These are phyloP conservation scores for Umimayanthus kanabou DNA, from an alignment of 92 coral and sea anemone genomes.

Conservation along the genomic window DNA sequence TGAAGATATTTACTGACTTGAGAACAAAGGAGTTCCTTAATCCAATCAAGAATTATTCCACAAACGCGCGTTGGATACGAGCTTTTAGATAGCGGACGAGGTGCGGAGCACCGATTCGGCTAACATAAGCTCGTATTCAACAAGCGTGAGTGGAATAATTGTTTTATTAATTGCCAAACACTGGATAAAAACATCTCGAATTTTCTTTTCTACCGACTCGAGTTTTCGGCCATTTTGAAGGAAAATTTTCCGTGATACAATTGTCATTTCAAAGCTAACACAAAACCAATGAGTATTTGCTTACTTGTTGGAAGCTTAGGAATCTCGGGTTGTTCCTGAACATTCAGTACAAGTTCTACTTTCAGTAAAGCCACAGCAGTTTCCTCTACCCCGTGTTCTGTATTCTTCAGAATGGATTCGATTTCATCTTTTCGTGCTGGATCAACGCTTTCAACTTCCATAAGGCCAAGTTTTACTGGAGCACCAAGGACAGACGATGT, in stretches of 20 bases:
- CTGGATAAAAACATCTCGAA: no score
- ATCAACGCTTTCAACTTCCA: constrained; percentile 22
- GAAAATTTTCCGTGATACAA: background rate
- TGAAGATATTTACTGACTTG: no score
- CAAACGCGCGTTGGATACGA: no score
- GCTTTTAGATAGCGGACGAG: no score
- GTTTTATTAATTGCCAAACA: no score
- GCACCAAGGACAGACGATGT: constrained; percentile 54
- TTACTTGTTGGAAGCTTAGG: constrained; percentile 27
- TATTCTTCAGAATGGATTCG: constrained; percentile 43
- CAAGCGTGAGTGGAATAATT: no score
- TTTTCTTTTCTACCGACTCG: no score
- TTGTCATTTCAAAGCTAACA: background rate
- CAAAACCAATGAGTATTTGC: background rate
- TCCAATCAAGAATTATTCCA: no score
- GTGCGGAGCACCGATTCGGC: no score
- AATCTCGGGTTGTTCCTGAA: constrained; percentile 45
- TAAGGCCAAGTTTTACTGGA: constrained; percentile 53
- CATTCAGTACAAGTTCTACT: constrained; percentile 77
- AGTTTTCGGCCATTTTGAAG: no score
- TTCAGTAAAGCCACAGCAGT: constrained; percentile 70
- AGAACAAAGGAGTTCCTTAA: no score
- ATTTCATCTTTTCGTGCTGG: constrained; percentile 5
- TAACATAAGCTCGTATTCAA: no score
- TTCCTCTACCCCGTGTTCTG: constrained; percentile 38